Evolutionary conservation across 2,888 invertebrate species (phyloP), one percentile per base, ranked within the genome.

Genomic region (Thymelicus sylvestris): DNA sequence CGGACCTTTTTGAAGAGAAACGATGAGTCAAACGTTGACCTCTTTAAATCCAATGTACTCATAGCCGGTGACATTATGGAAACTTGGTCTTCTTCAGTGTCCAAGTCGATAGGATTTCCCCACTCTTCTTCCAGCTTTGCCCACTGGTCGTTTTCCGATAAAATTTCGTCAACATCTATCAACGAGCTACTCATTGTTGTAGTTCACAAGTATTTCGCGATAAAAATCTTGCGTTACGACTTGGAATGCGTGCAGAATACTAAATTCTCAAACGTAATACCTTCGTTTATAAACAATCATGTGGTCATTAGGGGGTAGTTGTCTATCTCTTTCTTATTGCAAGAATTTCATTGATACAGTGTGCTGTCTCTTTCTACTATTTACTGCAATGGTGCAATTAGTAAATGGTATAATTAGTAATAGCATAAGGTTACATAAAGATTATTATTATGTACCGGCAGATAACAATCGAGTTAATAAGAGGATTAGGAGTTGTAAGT

Each of bases 121-220:
- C 92, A 93, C 74, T 88, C 83, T 73, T 90, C 85, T 72, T 91
- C 90, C 2, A 93, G 80, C 50, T 87, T 84, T 75, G 77, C 84
- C 92, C 92, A 92, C 69, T 92, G 83, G 47, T 92, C 91, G 79
- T 86, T 91, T 66, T 83, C 85, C 6, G 86, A 89, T 39, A 92
- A 78, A 47, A 92, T 88, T 0, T 80, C 80, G 41, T 92, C 91
- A 0, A 83, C 76, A 72, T 92, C 92, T 0, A 90, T 72, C 39
- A 92, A 78, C 5, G 78, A 61, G 73, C 44, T 66, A 44, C 77
- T 78, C 81, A 84, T 83, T 13, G 19, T 67, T 12, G 1, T 44
- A 10, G n/a, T 60, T 39, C 39, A 52, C 15, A n/a, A 8, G 2
- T 52, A 15, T 12, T 19, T 52, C 50, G 12, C 50, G 6, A 8